Base-by-base conservation (phyloP, 2,113 vertebrate species). In the Crotalus helleri region DNA sequence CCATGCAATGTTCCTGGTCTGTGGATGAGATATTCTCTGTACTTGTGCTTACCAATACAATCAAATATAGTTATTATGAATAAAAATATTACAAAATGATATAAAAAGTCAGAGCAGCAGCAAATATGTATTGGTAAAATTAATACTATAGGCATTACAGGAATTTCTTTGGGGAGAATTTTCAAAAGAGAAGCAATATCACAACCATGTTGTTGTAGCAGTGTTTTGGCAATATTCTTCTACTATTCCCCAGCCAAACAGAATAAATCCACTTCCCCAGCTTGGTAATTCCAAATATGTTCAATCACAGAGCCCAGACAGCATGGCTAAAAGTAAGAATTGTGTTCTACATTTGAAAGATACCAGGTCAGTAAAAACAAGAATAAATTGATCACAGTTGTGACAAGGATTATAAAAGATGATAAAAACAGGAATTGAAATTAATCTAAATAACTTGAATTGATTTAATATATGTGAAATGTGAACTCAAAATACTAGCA, bases 401-500 rank as follows among this genome's bases (percentile, higher is more conserved):
- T 81, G 15, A 86, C 59, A 19, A 55, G 88, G 51, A 24, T 39
- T 89, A 59, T 58, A 89, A 91, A 51, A n/a, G 85, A 89, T 59
- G 89, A 87, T 64, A 87, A 49, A 87, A 64, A 12, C 26, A 29
- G 33, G 86, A 44, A 46, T 88, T 90, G 81, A 5, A 4, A 2
- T 0, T 12, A 85, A 17, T 58, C 0, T 39, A 12, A 64, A n/a
- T 64, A n/a, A 64, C 89, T 94, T 74, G 93, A 93, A 92, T 2
- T 85, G 94, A 88, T 61, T 88, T 89, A 23, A 90, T 59, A 61
- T 93, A 89, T 94, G 33, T 6, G 39, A 44, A 92, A 89, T 95
- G 85, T 51, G 90, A 94, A 10, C 33, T 49, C 94, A 85, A 85
- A 92, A 92, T 69, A 11, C 6, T 49, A 93, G 11, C 33, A 88